Percentiles rank a stretch among this genome's conserved stretches.
These are phyloP conservation scores for Phaethornis superciliosus DNA, from an alignment of 2,113 vertebrate genomes.

Conservation along the genomic window DNA sequence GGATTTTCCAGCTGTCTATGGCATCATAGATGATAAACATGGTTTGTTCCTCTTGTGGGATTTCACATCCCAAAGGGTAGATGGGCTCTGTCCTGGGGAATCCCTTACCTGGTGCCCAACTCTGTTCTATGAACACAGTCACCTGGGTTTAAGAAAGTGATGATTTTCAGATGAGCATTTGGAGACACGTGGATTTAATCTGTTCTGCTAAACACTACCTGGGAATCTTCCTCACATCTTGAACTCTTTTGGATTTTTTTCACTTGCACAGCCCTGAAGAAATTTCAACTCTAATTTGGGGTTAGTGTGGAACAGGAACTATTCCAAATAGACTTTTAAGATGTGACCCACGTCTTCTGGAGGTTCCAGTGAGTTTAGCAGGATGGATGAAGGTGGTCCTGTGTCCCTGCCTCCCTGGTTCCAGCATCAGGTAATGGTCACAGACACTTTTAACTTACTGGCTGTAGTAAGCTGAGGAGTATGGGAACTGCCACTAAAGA, in stretches of 20 bases:
- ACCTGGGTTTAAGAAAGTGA: not conserved
- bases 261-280: not conserved
- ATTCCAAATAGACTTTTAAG: not conserved
- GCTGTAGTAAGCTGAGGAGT: not conserved
- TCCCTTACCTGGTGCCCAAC: not conserved
- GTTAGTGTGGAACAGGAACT: not conserved
- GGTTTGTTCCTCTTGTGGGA: not conserved
- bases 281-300: not conserved
- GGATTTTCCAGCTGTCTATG: not conserved
- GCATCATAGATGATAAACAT: not conserved
- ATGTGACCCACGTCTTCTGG: not conserved
- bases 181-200: not conserved
- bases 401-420: not conserved
- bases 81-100: not conserved
- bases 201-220: not conserved
- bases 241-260: not conserved
- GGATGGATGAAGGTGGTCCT: not conserved
- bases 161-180: not conserved
- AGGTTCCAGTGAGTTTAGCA: not conserved
- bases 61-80: not conserved
- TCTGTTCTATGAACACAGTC: not conserved
- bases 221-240: not conserved
- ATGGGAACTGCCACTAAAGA: not conserved
- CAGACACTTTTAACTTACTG: not conserved
- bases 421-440: not conserved